A percentile compares a stretch with the other conserved stretches of the same genome.
phyloP scores from a whole-genome alignment of 2,113 vertebrate species.

The Atractosteus spatula region DNA sequence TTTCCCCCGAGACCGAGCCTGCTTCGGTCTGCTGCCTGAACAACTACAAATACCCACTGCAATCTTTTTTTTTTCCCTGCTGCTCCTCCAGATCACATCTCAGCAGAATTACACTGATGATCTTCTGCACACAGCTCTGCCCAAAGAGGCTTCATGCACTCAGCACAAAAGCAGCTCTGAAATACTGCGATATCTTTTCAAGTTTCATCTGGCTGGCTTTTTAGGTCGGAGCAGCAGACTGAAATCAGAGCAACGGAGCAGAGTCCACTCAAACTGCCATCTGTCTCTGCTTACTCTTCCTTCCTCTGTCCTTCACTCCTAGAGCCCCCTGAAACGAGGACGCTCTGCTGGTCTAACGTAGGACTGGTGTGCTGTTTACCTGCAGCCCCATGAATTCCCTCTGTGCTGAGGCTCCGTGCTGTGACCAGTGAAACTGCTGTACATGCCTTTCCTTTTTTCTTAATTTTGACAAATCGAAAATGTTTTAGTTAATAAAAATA shows the following conservation, averaged over 20 bases:
- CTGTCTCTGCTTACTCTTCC: background rate
- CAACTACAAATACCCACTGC: conserved; percentile 4
- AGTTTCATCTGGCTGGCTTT: conserved; percentile 13
- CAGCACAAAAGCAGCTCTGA: background rate
- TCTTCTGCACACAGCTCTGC: background rate
- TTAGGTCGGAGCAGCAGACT: conserved; percentile 14
- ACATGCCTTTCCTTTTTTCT: too few relatives aligned
- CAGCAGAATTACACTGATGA: background rate
- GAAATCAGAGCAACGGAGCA: conserved; percentile 14
- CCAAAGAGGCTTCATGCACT: background rate
- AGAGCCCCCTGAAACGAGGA: too few relatives aligned
- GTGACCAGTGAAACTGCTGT: too few relatives aligned
- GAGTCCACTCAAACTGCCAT: background rate
- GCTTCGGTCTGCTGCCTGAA: conserved; percentile 1
- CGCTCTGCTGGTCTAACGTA: too few relatives aligned
- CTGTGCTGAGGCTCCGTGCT: too few relatives aligned
- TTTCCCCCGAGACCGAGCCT: background rate
- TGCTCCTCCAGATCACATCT: conserved; percentile 8
- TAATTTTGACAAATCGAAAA: too few relatives aligned
- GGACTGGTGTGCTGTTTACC: too few relatives aligned
- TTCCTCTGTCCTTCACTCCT: background rate
- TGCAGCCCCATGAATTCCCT: too few relatives aligned
- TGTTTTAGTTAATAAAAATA: too few relatives aligned
- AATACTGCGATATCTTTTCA: background rate
- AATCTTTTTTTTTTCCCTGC: background rate